Conservation (phyloP, 2,797 vertebrate genomes). For the Pseudotriccus pelzelni region DNA sequence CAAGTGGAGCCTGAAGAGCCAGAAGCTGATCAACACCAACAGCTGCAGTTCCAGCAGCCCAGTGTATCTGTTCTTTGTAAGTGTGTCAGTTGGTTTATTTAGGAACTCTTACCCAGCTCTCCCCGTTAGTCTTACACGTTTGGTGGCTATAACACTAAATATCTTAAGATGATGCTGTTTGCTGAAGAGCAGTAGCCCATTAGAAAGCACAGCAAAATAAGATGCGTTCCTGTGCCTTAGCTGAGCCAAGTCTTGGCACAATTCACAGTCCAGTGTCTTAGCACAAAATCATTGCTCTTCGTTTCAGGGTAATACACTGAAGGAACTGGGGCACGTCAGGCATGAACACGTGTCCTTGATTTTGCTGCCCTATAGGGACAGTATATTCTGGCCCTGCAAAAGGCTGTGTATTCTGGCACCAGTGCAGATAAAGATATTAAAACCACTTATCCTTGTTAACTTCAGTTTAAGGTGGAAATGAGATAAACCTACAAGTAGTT, state of each 20-base stretch:
- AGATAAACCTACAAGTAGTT: neutral
- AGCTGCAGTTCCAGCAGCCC: conserved; percentile 82
- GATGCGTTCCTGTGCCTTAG: neutral
- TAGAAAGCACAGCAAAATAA: neutral
- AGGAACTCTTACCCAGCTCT: neutral
- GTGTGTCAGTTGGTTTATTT: conserved; percentile 43
- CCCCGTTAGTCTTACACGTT: neutral
- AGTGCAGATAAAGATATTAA: neutral
- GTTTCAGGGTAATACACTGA: neutral
- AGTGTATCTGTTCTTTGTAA: conserved; percentile 81
- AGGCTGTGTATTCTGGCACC: neutral
- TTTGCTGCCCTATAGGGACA: neutral
- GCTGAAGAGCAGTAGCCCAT: neutral
- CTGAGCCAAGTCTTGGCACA: neutral
- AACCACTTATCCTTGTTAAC: neutral
- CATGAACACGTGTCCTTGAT: rapidly evolving
- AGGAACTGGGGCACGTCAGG: neutral
- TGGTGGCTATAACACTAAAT: neutral
- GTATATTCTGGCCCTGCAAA: neutral
- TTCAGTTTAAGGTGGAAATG: neutral
- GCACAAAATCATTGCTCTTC: neutral
- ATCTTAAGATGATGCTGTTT: neutral
- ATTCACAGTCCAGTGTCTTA: neutral
- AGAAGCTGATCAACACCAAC: conserved; percentile 88
- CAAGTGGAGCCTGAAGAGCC: conserved; percentile 90